Conservation (phyloP, 2,797 vertebrate genomes). For the Sebastes steindachneri region DNA sequence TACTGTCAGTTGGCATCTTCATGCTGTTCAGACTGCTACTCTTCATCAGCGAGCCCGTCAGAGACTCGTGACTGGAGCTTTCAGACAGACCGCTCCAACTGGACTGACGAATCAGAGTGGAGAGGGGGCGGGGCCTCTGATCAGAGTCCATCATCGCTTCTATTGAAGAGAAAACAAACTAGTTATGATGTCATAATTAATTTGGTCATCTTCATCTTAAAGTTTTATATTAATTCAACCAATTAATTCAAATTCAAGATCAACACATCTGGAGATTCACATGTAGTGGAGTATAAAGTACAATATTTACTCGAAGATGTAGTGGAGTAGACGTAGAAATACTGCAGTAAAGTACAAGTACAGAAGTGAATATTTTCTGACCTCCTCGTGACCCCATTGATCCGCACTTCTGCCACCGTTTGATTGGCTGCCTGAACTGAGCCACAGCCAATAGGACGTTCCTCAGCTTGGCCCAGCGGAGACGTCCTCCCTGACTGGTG, state of each 20-base stretch:
- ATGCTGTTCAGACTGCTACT: slow-evolving; percentile 90
- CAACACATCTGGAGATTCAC: no score
- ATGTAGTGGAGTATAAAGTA: no score
- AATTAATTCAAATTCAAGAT: no score
- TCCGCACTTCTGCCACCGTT: slow-evolving; percentile 73
- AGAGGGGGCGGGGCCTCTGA: slow-evolving; percentile 66
- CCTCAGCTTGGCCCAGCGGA: slow-evolving; percentile 94
- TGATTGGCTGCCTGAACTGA: slow-evolving; percentile 91
- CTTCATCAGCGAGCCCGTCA: slow-evolving; percentile 83
- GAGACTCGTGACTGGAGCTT: slow-evolving; percentile 81
- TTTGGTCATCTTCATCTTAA: not conserved
- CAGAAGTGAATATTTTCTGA: slow-evolving; percentile 23
- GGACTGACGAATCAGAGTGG: slow-evolving; percentile 88
- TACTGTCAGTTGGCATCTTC: slow-evolving; percentile 71
- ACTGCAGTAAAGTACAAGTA: not conserved
- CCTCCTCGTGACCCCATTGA: slow-evolving; percentile 73
- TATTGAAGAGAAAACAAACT: slow-evolving; percentile 4
- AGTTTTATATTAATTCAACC: not conserved
- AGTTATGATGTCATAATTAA: not conserved
- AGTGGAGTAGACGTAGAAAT: not conserved
- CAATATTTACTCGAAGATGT: no score
- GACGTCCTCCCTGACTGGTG: slow-evolving; percentile 88
- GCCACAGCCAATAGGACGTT: slow-evolving; percentile 93
- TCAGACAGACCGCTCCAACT: slow-evolving; percentile 91
- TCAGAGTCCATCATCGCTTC: slow-evolving; percentile 49